Base-by-base conservation (phyloP, 2,888 invertebrate species). In the Andrena marginata region DNA sequence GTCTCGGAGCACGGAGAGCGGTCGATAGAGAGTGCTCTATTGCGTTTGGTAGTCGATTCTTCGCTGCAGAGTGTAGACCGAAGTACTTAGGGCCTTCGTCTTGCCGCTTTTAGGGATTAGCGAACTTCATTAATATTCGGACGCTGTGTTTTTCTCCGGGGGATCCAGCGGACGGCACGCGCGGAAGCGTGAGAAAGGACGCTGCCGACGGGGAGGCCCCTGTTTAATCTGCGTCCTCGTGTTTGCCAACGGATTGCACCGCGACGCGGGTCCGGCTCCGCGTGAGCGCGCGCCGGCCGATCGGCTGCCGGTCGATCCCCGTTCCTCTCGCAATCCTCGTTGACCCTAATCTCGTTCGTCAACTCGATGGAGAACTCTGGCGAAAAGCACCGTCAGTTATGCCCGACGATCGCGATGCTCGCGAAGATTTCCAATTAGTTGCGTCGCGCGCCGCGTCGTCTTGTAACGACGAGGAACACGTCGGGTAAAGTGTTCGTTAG, bases 381-480 rank as follows among this genome's bases (percentile, higher is more conserved):
- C 42, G 42, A 42, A 16, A 42, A 16, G 31, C 69, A 20, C 5
- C 48, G 35, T 16, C 60, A 10, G 48, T 26, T 26, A 29, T 49
- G 29, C 1, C 65, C 31, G 20, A 26, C 49, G 54, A 62, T 16
- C 62, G 63, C 56, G 70, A 35, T 48, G 33, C 67, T 68, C 42
- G 60, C 31, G 62, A 63, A 67, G 68, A 84, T 81, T 74, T 84
- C 84, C 84, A 87, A 87, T 87, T 87, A 87, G 80, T 81, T 87
- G 42, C 72, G 54, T 63, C 33, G 35, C 31, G 62, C 64, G 3
- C 6, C 49, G 23, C 64, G 68, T 51, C 74, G 79, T 81, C 76
- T 85, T 78, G 73, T 67, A 70, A 80, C 75, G 77, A 65, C 56
- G 49, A 72, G 85, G 42, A 42, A 80, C 71, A 60, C 68, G 71